Evolutionary conservation across 2,113 vertebrate species (phyloP).

Genomic region (Microcebus jonahi): DNA sequence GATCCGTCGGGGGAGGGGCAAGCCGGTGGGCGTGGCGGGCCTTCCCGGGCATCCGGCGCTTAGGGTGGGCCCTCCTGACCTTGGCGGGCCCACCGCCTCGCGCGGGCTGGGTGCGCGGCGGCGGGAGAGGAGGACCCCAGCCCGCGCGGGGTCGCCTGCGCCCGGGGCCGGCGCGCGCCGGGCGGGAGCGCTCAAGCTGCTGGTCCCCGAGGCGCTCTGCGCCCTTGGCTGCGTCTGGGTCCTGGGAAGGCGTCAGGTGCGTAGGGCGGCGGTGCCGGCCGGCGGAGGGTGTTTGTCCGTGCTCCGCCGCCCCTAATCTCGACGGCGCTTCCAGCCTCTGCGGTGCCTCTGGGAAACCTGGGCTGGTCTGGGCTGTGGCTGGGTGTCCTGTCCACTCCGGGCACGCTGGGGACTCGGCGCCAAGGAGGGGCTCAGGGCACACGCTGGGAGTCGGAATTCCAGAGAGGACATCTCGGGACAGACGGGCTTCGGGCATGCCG

Average conservation of each 20-base stretch:
- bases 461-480: background rate
- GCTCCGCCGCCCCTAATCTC: background rate
- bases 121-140: background rate
- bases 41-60: background rate
- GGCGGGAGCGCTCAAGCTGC: background rate
- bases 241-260: background rate
- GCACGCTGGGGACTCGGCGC: no score
- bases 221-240: background rate
- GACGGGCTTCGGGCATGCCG: fast-evolving
- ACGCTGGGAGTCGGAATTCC: background rate
- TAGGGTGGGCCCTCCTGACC: no score
- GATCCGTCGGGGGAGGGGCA: background rate
- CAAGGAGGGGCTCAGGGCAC: background rate
- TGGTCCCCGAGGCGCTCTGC: fast-evolving
- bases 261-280: background rate
- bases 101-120: fast-evolving
- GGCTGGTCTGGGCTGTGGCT: background rate
- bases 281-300: background rate
- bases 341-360: background rate
- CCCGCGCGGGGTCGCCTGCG: background rate
- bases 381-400: fast-evolving
- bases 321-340: background rate
- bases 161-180: fast-evolving
- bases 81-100: background rate
- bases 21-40: background rate